Conservation (phyloP, 2,797 vertebrate species). For the Agapornis canus region DNA sequence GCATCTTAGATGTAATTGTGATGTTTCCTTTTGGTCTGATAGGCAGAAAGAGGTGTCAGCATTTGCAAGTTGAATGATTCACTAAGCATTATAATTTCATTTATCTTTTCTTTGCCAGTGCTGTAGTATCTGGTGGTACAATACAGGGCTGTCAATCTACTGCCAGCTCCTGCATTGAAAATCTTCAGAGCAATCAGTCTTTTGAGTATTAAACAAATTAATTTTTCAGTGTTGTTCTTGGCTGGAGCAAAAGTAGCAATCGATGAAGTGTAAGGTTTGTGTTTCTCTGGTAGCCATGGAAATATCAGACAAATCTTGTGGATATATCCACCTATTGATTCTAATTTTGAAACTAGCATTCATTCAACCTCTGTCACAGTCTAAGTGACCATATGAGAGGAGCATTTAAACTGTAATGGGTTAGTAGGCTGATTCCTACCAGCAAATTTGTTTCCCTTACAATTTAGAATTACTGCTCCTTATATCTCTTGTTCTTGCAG, state of each 20-base stretch:
- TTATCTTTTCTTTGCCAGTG: not conserved
- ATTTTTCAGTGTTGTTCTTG: not conserved
- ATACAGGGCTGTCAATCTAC: constrained; percentile 1
- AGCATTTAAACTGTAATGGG: not conserved
- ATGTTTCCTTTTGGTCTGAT: constrained; percentile 9
- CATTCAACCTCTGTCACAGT: not conserved
- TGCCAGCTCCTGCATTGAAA: not conserved
- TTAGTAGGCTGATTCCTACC: not conserved
- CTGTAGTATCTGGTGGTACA: constrained; percentile 6
- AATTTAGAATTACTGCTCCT: not conserved
- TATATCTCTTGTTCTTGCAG: not conserved
- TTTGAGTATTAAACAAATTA: not conserved
- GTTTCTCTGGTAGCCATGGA: not conserved
- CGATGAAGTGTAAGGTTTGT: not conserved
- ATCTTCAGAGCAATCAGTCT: not conserved
- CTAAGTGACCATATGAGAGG: not conserved
- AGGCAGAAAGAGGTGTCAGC: not conserved
- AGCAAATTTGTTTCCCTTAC: not conserved
- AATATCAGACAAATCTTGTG: not conserved
- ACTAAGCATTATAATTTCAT: not conserved
- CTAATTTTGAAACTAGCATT: not conserved
- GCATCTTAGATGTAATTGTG: not conserved
- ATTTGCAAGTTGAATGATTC: constrained; percentile 6
- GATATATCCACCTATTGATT: not conserved
- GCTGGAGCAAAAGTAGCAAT: fast-evolving